Percentiles rank a stretch among this genome's conserved stretches.
Conservation (phyloP, 2,888 invertebrate species). For the Heliconius ismenius region DNA sequence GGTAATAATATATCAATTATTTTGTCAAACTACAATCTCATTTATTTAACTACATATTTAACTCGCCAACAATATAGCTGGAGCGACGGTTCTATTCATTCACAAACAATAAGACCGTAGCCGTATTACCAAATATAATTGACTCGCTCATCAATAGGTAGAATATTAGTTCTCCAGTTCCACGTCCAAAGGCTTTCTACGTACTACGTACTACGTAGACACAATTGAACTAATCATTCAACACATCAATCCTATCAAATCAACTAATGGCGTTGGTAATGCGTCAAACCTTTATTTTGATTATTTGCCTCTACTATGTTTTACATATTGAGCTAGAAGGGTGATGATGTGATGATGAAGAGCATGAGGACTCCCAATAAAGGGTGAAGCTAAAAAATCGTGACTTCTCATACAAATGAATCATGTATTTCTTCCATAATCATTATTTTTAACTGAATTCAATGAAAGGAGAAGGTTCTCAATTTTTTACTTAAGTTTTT, state of each 20-base stretch:
- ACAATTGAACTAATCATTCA: slow-evolving; percentile 11
- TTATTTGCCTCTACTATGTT: no score
- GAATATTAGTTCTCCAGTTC: background rate
- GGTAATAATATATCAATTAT: no score
- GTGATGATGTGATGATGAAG: no score
- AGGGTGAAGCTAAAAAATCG: no score
- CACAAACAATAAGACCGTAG: background rate
- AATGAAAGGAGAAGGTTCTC: no score
- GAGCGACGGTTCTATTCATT: background rate
- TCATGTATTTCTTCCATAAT: no score
- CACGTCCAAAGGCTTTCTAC: slow-evolving; percentile 1
- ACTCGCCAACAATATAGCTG: background rate
- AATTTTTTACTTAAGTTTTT: no score
- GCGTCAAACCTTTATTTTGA: background rate
- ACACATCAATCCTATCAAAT: slow-evolving; percentile 17
- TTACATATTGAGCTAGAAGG: no score
- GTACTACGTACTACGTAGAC: no score
- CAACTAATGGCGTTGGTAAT: background rate
- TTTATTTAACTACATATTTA: background rate
- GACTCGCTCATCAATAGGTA: background rate
- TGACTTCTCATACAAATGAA: no score
- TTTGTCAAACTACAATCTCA: background rate
- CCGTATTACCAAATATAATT: background rate
- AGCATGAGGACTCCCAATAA: no score
- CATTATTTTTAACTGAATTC: no score